A percentile compares a stretch with the other conserved stretches of the same genome.
These are phyloP conservation scores for Mormyrus iriodes DNA, from an alignment of 2,113 vertebrate species.

Conservation along the genomic window DNA sequence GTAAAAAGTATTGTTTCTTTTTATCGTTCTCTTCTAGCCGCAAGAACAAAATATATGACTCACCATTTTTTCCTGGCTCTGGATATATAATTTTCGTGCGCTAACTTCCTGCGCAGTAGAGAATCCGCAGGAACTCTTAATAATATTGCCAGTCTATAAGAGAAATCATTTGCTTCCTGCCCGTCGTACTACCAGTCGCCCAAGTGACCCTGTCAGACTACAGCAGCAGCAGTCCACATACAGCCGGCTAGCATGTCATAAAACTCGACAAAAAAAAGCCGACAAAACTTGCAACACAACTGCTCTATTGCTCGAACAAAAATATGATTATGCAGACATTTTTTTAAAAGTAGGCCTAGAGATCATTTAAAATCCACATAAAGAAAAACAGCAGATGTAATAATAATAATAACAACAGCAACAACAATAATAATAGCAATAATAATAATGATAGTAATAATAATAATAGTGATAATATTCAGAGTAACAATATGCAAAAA, in stretches of 20 bases:
- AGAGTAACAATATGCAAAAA: not conserved
- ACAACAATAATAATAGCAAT: too few relatives aligned
- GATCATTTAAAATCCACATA: slow-evolving; percentile 68
- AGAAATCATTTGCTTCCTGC: slow-evolving; percentile 60
- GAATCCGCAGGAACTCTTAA: not conserved
- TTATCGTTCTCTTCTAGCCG: not conserved
- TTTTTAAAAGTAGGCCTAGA: slow-evolving; percentile 87
- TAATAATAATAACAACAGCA: too few relatives aligned
- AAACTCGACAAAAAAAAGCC: slow-evolving; percentile 99
- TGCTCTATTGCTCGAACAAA: slow-evolving; percentile 71
- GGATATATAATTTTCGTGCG: not conserved
- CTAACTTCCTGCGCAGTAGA: not conserved
- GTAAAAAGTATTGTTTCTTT: not conserved
- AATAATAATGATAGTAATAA: too few relatives aligned
- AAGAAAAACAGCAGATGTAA: not conserved
- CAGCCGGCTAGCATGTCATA: slow-evolving; percentile 87
- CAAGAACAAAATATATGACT: not conserved
- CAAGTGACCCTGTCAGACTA: slow-evolving; percentile 83
- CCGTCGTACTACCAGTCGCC: slow-evolving; percentile 71
- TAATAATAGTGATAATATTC: too few relatives aligned
- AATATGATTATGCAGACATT: slow-evolving; percentile 80
- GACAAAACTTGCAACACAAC: slow-evolving; percentile 82
- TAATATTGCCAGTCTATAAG: not conserved
- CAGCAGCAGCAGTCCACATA: slow-evolving; percentile 92
- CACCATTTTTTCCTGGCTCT: not conserved